Evolutionary conservation across 2,888 invertebrate species (phyloP), one percentile per base, ranked within the genome.

Genomic region (Argyresthia albistria): DNA sequence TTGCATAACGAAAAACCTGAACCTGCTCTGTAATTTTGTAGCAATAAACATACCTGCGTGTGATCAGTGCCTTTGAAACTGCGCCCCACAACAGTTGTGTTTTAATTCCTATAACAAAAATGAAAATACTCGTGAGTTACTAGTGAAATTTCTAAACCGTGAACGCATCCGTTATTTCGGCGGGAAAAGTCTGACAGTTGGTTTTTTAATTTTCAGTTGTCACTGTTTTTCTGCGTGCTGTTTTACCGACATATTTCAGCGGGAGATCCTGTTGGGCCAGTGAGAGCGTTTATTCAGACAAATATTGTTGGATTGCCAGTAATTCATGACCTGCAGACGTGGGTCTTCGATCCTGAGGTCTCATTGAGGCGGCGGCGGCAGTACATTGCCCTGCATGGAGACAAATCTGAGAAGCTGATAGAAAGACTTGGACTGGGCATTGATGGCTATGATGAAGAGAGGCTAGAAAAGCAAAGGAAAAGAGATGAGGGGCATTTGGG

Each of bases 271-370:
- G 59, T 68, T 2, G 86, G 78, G 8, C 77, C 79, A 0, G 57
- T 88, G 14, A 66, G 63, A 7, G 65, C 59, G 0, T 81, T 88
- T 50, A 46, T 88, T 1, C 70, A 80, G 46, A 70, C 79, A 0
- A 93, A 93, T 63, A 15, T 92, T 0, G 80, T 91, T 15, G 93
- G 93, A 0, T 69, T 87, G 55, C 92, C 93, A 0, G 76, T 89
- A 0, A 70, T 91, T 35, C 92, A 92, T 58, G 80, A 90, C 60
- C 70, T 80, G 53, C 86, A 87, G 12, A 67, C 75, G 1, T 93
- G 91, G 90, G 70, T 89, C 35, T 91, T 93, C 58, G 91, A 93
- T 68, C 93, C 93, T 0, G 90, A 92, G 12, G 81, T 90, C 0
- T 89, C 91, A 0, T 65, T 84, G 55, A 83, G 90, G 57, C 83